Conservation (phyloP, 2,113 vertebrate species). For the Atherinomorus stipes region DNA sequence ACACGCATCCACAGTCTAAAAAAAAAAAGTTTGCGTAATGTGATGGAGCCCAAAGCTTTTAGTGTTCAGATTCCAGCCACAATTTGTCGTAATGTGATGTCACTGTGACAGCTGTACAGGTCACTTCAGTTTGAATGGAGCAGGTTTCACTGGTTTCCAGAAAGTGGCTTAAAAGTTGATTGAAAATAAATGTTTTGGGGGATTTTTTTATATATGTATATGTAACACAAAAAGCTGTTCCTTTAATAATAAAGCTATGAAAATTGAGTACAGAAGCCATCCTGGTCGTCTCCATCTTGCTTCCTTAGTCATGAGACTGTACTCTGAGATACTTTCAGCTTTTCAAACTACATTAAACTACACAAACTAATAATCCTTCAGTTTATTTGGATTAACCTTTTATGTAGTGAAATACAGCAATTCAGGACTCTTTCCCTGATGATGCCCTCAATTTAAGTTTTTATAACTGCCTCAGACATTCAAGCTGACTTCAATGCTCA, state of each 20-base stretch:
- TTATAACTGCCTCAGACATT: no score
- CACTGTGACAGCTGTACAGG: conserved; percentile 26
- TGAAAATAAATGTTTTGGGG: conserved; percentile 10
- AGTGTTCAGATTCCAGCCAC: conserved; percentile 25
- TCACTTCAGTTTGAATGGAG: conserved; percentile 17
- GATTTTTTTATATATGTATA: conserved; percentile 37
- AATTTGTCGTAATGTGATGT: conserved; percentile 1
- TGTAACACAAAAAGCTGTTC: conserved; percentile 54
- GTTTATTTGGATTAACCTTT: no score
- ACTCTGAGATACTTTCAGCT: no score
- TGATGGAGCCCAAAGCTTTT: conserved; percentile 47
- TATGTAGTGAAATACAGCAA: no score
- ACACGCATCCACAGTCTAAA: conserved; percentile 8
- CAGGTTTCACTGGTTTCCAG: conserved; percentile 30
- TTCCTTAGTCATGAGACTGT: no score
- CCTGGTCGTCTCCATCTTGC: background rate
- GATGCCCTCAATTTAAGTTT: no score
- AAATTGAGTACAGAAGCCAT: conserved; percentile 39
- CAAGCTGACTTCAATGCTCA: no score
- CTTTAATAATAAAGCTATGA: conserved; percentile 76
- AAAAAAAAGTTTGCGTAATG: no score
- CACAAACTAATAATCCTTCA: no score
- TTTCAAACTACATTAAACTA: no score
- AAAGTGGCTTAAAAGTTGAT: conserved; percentile 2
- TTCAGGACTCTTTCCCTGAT: no score